Evolutionary conservation across 1,140 invertebrate genomes (phyloP), one percentile per base, ranked within the genome.

Genomic region (Drosophila mauritiana): DNA sequence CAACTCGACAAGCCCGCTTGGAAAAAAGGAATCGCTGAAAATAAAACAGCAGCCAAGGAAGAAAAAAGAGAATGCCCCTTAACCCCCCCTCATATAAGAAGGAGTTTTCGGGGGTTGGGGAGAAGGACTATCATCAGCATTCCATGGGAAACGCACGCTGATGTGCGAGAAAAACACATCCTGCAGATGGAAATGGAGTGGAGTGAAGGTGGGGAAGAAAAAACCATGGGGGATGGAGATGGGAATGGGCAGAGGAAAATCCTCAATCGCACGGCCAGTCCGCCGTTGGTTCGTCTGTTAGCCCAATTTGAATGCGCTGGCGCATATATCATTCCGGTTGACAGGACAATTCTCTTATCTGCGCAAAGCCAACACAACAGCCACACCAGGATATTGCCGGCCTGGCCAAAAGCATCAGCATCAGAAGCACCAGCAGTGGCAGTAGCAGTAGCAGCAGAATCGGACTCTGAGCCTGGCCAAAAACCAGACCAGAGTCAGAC

Each of bases 271-370:
- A 78, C 75, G 70, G 59, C 72, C 74, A 74, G 61, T 75, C 59
- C 51, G 64, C 46, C 67, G 74, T 61, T 67, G 75, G 61, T 78
- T 68, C 70, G 81, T 90, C 78, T 89, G 81, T 82, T 91, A 91
- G 90, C 90, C 90, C 90, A 91, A 91, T 91, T 91, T 91, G 88
- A 91, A 91, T 91, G 82, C 90, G 86, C 90, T 90, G 81, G 84
- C 90, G 90, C 90, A 91, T 91, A 91, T 91, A 91, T 91, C 90
- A 91, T 91, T 91, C 86, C 86, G 80, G 90, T 91, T 91, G 90
- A 91, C 90, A 91, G 90, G 90, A 91, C 90, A 91, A 91, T 91
- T 91, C 90, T 91, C 90, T 91, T 91, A 91, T 91, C 90, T 91
- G 68, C 75, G 77, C 88, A 91, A 91, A 91, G 80, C 86, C 90